Conservation (phyloP, 1,140 invertebrate species). For the Ylistrum balloti region DNA sequence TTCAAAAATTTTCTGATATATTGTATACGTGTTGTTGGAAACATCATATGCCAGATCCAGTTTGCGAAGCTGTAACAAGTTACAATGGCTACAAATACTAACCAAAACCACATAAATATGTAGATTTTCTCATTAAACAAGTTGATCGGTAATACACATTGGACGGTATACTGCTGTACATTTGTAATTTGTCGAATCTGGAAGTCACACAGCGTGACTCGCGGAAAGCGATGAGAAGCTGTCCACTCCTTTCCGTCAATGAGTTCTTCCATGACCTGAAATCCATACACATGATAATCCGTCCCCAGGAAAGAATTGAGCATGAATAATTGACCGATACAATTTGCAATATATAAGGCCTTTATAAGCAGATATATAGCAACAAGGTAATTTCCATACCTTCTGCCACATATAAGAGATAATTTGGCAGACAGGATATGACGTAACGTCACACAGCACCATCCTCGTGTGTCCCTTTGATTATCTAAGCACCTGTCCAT, state of each 20-base stretch:
- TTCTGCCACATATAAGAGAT: constrained; percentile 80
- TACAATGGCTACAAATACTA: constrained; percentile 83
- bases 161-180: constrained; percentile 84
- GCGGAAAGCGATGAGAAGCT: constrained; percentile 82
- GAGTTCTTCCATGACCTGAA: constrained; percentile 83
- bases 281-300: constrained; percentile 83
- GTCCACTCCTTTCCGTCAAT: constrained; percentile 82
- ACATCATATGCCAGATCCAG: constrained; percentile 81
- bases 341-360: constrained; percentile 83
- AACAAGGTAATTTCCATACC: constrained; percentile 84
- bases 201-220: constrained; percentile 85
- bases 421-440: constrained; percentile 79
- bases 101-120: constrained; percentile 85
- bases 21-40: constrained; percentile 79
- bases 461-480: constrained; percentile 78
- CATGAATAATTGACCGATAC: constrained; percentile 84
- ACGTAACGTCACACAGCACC: constrained; percentile 78
- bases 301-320: constrained; percentile 84
- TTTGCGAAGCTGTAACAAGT: constrained; percentile 81
- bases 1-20: constrained; percentile 82
- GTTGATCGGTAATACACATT: constrained; percentile 85
- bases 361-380: constrained; percentile 84
- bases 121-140: constrained; percentile 85
- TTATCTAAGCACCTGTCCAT: constrained; percentile 81
- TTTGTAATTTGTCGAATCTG: constrained; percentile 83